Evolutionary conservation across 2,888 invertebrate species (phyloP), one percentile per base, ranked within the genome.

Genomic region (Selenia dentaria): DNA sequence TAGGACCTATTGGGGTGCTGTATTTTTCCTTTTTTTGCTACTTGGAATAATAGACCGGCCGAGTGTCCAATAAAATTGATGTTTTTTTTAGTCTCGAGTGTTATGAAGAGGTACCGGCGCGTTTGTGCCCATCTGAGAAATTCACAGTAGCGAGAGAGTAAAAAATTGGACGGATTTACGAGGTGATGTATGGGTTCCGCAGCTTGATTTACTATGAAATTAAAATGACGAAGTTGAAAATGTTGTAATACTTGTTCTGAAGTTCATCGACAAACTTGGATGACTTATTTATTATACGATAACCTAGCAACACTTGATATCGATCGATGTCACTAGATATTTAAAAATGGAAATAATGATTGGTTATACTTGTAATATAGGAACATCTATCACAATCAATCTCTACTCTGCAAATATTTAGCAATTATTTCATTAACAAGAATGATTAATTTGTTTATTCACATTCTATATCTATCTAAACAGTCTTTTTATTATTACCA

Each of bases 1-100:
- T 88, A 85, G 82, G 67, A 72, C 75, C 40, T 79, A 78, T 82
- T 80, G 74, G 37, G 33, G 61, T 73, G 75, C 62, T 72, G 67
- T 75, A 74, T 75, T 73, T 67, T 54, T 50, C 13, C 29, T 62
- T 71, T 74, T 81, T 83, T 81, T 71, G 78, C 78, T 74, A 76
- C 70, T 69, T 66, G 62, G 65, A 64, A 75, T 69, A 70, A 71
- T 72, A 65, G 67, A 64, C 50, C 67, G 62, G 62, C 64, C 59
- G 62, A 72, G 74, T 70, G 67, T 68, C 63, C 71, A 69, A 71
- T 79, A 77, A 77, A 76, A 62, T 59, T 64, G 67, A 70, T 67
- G 64, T 73, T 74, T 77, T 74, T n/a, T 71, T 57, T 49, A 43
- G 33, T 54, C 56, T 70, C 60, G 53, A 74, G 67, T 73, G 69